These are phyloP conservation scores for Sternarchorhynchus goeldii DNA, from an alignment of 2,797 vertebrate genomes.

Conservation along the genomic window DNA sequence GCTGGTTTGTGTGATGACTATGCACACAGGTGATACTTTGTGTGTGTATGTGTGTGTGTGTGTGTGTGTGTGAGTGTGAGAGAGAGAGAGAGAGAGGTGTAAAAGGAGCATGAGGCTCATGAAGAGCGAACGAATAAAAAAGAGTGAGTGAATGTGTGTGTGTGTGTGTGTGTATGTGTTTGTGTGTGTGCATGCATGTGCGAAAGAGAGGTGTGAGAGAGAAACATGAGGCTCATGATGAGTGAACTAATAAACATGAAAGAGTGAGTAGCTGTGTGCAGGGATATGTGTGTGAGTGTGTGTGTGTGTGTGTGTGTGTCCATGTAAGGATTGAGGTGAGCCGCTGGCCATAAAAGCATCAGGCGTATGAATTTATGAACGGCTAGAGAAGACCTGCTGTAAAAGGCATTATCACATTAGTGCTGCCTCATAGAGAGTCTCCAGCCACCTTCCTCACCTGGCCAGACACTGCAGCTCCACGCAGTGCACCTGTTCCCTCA, in stretches of 20 bases:
- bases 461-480: constrained; percentile 36
- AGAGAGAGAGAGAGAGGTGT: neutral
- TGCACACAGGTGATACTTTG: constrained; percentile 51
- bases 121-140: neutral
- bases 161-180: constrained; percentile 12
- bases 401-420: constrained; percentile 68
- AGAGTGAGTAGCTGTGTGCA: constrained; percentile 16
- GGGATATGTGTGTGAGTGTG: neutral
- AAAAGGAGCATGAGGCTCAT: neutral
- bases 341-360: constrained; percentile 67
- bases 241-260: neutral
- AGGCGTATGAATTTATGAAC: constrained; percentile 55
- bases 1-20: constrained; percentile 23
- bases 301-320: constrained; percentile 45
- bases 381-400: constrained; percentile 58
- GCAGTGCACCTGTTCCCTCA: constrained; percentile 50
- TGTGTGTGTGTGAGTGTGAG: constrained; percentile 8
- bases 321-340: constrained; percentile 32
- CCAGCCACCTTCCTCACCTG: constrained; percentile 44
- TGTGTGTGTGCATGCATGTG: no score
- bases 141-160: neutral
- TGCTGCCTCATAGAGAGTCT: constrained; percentile 58
- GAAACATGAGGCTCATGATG: neutral
- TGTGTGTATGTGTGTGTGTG: constrained; percentile 1
- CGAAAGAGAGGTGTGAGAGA: constrained; percentile 3